These are phyloP conservation scores for Catharus bicknelli DNA, from an alignment of 2,113 vertebrate genomes.

Conservation along the genomic window DNA sequence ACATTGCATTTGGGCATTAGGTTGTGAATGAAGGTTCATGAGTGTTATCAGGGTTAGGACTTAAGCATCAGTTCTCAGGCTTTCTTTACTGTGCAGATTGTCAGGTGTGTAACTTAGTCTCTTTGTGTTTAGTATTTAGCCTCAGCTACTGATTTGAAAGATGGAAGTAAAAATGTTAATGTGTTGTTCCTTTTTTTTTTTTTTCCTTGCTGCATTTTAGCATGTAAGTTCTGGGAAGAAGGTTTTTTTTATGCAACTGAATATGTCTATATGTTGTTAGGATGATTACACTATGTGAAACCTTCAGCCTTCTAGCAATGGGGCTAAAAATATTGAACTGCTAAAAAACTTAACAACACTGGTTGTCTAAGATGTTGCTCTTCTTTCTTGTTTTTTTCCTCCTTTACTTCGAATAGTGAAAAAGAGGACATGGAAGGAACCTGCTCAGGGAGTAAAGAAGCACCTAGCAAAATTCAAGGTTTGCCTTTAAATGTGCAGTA, in stretches of 20 bases:
- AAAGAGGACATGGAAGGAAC: constrained; percentile 5
- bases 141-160: not conserved
- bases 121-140: not conserved
- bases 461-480: not conserved
- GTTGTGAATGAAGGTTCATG: not conserved
- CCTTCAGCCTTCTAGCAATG: not conserved
- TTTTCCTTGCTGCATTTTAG: not conserved
- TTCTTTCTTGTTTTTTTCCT: not conserved
- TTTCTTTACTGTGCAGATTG: not conserved
- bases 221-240: not conserved
- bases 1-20: not conserved
- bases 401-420: constrained; percentile 32
- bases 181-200: not conserved
- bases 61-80: not conserved
- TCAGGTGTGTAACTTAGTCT: not conserved
- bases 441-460: constrained; percentile 1
- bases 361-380: not conserved
- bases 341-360: not conserved
- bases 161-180: fast-evolving
- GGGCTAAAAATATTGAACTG: not conserved
- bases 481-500: constrained; percentile 24
- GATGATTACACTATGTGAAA: not conserved
- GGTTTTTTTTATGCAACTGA: not conserved
- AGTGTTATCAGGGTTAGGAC: not conserved
- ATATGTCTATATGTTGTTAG: not conserved